phyloP scores from a whole-genome alignment of 2,113 vertebrate genomes.

The Chloropsis hardwickii region DNA sequence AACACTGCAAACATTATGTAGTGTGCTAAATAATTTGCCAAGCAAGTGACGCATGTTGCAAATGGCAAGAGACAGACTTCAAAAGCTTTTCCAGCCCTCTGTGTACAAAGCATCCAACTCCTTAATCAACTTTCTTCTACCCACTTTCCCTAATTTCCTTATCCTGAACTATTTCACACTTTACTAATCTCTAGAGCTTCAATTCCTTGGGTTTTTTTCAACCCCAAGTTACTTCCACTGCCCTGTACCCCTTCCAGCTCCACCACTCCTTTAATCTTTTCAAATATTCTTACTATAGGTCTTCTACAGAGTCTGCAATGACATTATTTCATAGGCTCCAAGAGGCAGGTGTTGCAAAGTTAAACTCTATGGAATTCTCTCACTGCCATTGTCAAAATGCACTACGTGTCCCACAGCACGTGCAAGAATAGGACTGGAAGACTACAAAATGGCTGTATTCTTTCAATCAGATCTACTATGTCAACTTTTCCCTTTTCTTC shows the following conservation, averaged over 20 bases:
- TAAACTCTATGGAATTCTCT: not conserved
- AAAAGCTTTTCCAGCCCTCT: slow-evolving; percentile 5
- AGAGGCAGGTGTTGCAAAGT: not conserved
- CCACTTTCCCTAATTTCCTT: not conserved
- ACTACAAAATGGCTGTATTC: not conserved
- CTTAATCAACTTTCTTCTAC: not conserved
- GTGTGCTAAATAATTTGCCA: slow-evolving; percentile 2
- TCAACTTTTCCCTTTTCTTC: not conserved
- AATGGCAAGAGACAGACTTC: slow-evolving; percentile 27
- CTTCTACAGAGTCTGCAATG: not conserved
- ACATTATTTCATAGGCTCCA: not conserved
- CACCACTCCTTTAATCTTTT: not conserved
- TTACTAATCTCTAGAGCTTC: not conserved
- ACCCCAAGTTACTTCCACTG: not conserved
- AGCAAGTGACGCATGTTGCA: not conserved
- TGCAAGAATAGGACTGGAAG: not conserved
- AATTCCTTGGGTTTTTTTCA: not conserved
- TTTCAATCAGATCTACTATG: not conserved
- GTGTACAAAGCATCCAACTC: not conserved
- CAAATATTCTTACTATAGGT: not conserved
- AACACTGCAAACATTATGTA: not conserved
- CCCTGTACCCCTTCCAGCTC: not conserved
- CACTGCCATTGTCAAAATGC: not conserved
- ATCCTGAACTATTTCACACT: slow-evolving; percentile 5
- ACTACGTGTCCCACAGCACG: not conserved